phyloP scores from a whole-genome alignment of 2,888 invertebrate genomes.

The Fragum whitleyi region DNA sequence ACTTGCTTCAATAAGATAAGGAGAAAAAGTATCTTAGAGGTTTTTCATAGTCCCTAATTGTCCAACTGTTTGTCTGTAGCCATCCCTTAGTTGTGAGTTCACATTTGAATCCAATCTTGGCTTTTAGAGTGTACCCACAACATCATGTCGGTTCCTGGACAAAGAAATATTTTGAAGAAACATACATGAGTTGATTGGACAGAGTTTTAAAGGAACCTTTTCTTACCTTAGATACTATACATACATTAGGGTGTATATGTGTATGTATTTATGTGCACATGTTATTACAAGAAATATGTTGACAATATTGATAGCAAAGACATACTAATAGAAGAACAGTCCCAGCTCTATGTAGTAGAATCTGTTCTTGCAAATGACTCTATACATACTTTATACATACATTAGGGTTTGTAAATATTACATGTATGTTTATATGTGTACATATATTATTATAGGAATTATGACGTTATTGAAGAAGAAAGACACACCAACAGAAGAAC shows the following conservation, averaged over 20 bases:
- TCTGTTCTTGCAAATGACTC: slow-evolving; percentile 99
- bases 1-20: no score
- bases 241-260: slow-evolving; percentile 98
- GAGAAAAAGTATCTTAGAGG: no score
- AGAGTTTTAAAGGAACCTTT: slow-evolving; percentile 99
- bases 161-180: no score
- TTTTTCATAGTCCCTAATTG: no score
- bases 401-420: slow-evolving; percentile 97
- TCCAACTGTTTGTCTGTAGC: no score
- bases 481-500: slow-evolving; percentile 99
- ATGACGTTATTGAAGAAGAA: slow-evolving; percentile 99
- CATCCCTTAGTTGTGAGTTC: no score
- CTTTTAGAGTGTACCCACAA: no score
- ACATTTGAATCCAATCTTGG: no score
- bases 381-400: slow-evolving; percentile 99
- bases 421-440: no score
- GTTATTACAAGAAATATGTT: slow-evolving; percentile 98
- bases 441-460: slow-evolving; percentile 90
- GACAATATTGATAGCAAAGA: slow-evolving; percentile 99
- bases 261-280: no score
- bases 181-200: no score
- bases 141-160: no score
- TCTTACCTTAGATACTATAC: slow-evolving; percentile 99
- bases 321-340: slow-evolving; percentile 98
- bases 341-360: slow-evolving; percentile 99